Percentiles rank a stretch among this genome's conserved stretches.
phyloP scores from a whole-genome alignment of 2,888 invertebrate genomes.

The Synanthedon vespiformis region DNA sequence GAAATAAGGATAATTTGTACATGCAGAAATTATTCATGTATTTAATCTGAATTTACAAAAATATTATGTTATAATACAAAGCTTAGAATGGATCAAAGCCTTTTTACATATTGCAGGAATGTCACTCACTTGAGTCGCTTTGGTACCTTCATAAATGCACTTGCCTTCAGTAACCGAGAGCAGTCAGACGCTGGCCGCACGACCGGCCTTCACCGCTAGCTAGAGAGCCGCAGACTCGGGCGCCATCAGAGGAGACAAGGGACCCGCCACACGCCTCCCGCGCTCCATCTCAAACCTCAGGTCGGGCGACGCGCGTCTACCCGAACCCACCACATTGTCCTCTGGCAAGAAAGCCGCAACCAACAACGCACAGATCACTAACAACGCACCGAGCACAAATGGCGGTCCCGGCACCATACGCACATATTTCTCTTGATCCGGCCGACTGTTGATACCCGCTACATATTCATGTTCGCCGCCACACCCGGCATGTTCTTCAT shows the following conservation, averaged over 20 bases:
- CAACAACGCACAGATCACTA: conserved; percentile 95
- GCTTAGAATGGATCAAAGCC: conserved; percentile 45
- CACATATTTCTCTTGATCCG: conserved; percentile 65
- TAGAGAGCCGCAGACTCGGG: conserved; percentile 81
- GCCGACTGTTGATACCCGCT: conserved; percentile 22
- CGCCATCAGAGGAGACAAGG: conserved; percentile 84
- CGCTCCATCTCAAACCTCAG: conserved; percentile 86
- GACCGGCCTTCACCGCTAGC: conserved; percentile 50
- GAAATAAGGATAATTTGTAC: conserved; percentile 24
- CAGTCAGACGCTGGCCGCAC: conserved; percentile 59
- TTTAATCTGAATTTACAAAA: not conserved
- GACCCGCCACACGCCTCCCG: conserved; percentile 80
- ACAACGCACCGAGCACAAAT: conserved; percentile 96
- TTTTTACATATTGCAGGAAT: conserved; percentile 32
- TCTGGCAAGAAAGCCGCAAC: conserved; percentile 91
- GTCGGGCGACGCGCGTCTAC: conserved; percentile 73
- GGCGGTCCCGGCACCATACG: conserved; percentile 96
- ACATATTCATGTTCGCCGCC: no score
- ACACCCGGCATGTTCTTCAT: conserved; percentile 78
- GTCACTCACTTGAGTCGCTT: conserved; percentile 39
- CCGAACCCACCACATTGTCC: conserved; percentile 49
- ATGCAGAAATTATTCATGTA: conserved; percentile 1
- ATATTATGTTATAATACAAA: conserved; percentile 52
- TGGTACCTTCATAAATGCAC: conserved; percentile 56
- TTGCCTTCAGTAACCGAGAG: conserved; percentile 20